Percentiles rank a stretch among this genome's conserved stretches.
Conservation (phyloP, 1,140 invertebrate genomes). For the Drosophila kohkoa region DNA sequence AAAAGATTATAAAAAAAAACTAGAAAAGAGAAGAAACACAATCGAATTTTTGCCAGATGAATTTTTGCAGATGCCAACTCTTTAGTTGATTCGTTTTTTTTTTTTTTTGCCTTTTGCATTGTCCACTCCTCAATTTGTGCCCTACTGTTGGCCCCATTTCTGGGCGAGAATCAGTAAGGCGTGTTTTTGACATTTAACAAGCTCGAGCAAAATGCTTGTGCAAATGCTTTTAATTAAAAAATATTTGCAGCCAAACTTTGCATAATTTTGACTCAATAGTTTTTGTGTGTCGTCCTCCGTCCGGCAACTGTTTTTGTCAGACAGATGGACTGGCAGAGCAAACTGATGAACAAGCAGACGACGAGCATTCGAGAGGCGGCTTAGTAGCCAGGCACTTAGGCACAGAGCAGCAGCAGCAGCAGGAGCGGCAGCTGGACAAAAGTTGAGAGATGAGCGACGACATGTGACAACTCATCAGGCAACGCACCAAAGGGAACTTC, state of each 20-base stretch:
- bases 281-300: constrained; percentile 17
- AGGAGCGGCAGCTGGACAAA: constrained; percentile 34
- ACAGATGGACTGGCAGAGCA: background rate
- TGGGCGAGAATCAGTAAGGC: constrained; percentile 58
- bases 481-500: constrained; percentile 56
- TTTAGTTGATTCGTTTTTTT: background rate
- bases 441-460: constrained; percentile 52
- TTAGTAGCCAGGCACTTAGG: constrained; percentile 57
- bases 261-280: constrained; percentile 68
- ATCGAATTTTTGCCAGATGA: constrained; percentile 70
- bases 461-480: constrained; percentile 76
- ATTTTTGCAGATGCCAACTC: constrained; percentile 64
- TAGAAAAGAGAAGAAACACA: constrained; percentile 33
- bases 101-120: background rate
- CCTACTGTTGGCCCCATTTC: background rate
- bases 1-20: constrained; percentile 24
- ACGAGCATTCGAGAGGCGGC: constrained; percentile 9
- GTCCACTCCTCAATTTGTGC: background rate
- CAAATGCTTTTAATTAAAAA: constrained; percentile 78
- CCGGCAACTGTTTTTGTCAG: constrained; percentile 40
- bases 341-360: background rate
- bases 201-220: constrained; percentile 40
- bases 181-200: constrained; percentile 76
- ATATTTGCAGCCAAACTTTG: constrained; percentile 67
- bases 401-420: constrained; percentile 40